These are phyloP conservation scores for Accipiter virgatus DNA, from an alignment of 2,113 vertebrate species.

Conservation along the genomic window DNA sequence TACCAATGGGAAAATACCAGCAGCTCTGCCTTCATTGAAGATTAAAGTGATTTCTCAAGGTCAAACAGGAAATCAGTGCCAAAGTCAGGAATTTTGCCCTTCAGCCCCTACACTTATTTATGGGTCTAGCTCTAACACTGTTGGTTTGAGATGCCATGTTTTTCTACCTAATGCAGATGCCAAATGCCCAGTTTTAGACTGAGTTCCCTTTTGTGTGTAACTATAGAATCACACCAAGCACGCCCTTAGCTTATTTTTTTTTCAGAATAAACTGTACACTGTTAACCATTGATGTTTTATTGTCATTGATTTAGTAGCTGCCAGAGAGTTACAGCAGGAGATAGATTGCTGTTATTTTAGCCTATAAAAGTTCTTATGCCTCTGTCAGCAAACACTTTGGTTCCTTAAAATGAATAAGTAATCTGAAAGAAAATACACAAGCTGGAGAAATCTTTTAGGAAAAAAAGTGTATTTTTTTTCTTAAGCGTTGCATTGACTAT, in stretches of 20 bases:
- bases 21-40: neutral
- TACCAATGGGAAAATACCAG: neutral
- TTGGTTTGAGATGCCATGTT: neutral
- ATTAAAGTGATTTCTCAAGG: neutral
- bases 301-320: constrained; percentile 56
- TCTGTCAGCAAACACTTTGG: constrained; percentile 51
- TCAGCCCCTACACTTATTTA: neutral
- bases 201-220: neutral
- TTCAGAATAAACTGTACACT: neutral
- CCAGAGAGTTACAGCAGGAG: constrained; percentile 22
- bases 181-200: neutral
- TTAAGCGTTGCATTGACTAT: neutral
- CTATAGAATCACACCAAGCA: neutral
- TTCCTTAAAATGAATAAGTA: constrained; percentile 47
- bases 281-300: constrained; percentile 44
- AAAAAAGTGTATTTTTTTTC: neutral
- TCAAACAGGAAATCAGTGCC: neutral
- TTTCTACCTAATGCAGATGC: neutral
- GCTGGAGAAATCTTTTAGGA: neutral
- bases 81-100: neutral
- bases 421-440: constrained; percentile 23
- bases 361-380: constrained; percentile 38
- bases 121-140: neutral
- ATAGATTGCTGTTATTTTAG: constrained; percentile 52
- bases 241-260: neutral